Evolutionary conservation across 2,888 invertebrate genomes (phyloP).

Genomic region (Cataglyphis altisquamis): DNA sequence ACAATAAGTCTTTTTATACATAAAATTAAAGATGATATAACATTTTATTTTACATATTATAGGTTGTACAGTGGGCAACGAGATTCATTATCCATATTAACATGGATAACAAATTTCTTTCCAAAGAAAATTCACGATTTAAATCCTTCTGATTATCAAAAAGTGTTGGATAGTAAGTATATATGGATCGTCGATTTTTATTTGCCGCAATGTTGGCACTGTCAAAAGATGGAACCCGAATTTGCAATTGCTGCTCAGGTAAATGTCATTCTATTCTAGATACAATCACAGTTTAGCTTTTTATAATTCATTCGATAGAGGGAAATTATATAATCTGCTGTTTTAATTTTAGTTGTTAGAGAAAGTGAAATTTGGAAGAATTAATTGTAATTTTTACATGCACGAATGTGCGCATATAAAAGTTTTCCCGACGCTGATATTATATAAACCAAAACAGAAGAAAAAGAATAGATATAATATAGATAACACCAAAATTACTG

Average conservation of each 20-base stretch:
- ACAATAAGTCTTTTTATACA: not conserved
- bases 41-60: conserved; percentile 46
- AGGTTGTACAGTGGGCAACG: conserved; percentile 89
- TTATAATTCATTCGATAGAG: not conserved
- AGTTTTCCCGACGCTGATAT: conserved; percentile 90
- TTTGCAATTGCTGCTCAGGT: conserved; percentile 90
- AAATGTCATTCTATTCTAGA: conserved; percentile 59
- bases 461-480: conserved; percentile 73
- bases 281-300: not conserved
- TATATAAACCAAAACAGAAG: conserved; percentile 88
- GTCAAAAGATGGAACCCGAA: conserved; percentile 90
- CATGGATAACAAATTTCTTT: conserved; percentile 89
- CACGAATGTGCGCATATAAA: conserved; percentile 88
- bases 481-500: conserved; percentile 70
- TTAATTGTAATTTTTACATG: conserved; percentile 89
- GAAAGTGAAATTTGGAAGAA: conserved; percentile 88
- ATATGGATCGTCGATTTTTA: conserved; percentile 90
- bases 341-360: conserved; percentile 74
- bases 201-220: conserved; percentile 90
- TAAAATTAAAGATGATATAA: not conserved
- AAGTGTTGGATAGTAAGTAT: conserved; percentile 86
- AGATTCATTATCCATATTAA: conserved; percentile 88
- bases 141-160: conserved; percentile 85
- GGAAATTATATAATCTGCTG: conserved; percentile 7
- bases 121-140: conserved; percentile 88